A percentile compares a stretch with the other conserved stretches of the same genome.
phyloP scores from a whole-genome alignment of 64 coral and sea anemone genomes.

The Porites australiensis region DNA sequence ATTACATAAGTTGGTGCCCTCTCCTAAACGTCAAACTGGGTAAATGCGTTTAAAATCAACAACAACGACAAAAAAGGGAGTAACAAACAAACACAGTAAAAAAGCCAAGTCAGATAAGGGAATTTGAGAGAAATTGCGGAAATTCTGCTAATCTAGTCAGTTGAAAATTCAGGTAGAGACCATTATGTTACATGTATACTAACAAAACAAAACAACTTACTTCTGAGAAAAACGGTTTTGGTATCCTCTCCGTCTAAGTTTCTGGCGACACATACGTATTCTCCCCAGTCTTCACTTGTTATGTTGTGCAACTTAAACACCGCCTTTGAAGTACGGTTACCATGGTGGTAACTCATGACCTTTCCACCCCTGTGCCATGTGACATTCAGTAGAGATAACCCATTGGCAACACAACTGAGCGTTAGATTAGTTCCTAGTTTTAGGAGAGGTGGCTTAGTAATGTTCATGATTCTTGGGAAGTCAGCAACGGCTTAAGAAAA shows the following conservation, averaged over 20 bases:
- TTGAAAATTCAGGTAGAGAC: too few species aligned
- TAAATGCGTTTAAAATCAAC: too few species aligned
- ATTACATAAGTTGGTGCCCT: too few species aligned
- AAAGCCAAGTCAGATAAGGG: too few species aligned
- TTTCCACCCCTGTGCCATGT: slow-evolving; percentile 10
- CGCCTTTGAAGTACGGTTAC: neutral
- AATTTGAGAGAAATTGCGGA: too few species aligned
- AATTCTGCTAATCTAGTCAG: too few species aligned
- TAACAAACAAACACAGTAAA: too few species aligned
- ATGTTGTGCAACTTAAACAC: neutral
- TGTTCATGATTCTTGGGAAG: slow-evolving; percentile 3
- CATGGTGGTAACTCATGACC: too few species aligned
- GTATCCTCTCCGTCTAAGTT: neutral
- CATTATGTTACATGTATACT: too few species aligned
- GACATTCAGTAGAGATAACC: slow-evolving; percentile 9
- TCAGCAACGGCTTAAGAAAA: neutral
- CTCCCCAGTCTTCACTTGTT: neutral
- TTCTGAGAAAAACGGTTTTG: neutral
- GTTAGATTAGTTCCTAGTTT: slow-evolving; percentile 6
- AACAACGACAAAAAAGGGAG: too few species aligned
- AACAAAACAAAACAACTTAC: neutral
- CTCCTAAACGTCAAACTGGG: too few species aligned
- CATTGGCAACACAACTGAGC: neutral
- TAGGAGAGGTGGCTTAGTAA: neutral
- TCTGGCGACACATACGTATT: neutral